Base-by-base conservation (phyloP, 2,888 invertebrate species). In the Thalpophila matura region DNA sequence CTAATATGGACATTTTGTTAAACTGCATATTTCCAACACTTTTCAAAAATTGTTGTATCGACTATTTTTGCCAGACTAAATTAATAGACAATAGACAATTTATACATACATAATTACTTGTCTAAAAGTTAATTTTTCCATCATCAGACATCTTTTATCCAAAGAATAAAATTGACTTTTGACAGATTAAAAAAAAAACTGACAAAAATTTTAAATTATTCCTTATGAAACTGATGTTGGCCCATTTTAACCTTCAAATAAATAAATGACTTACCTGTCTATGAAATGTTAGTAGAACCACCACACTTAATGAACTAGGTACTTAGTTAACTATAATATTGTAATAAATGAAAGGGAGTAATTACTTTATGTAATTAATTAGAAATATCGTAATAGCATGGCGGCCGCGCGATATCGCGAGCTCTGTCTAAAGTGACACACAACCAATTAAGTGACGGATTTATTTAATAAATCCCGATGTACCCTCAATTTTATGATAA, bases 361-460 rank as follows among this genome's bases (percentile, higher is more conserved):
- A 47, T 65, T 65, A 54, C 24, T 42, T 10, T 51, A 59, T 26
- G 4, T 29, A 24, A 35, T 24, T 31, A 31, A n/a, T 45, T 6
- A 9, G 31, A 7, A 29, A 20, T 35, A 18, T 46, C 14, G 5
- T 9, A 1, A 7, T 0, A 1, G 35, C 16, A 43, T 42, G 77
- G 76, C 79, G 14, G 79, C 77, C 45, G 64, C 60, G 49, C 55
- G 9, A 55, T 1, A 35, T 24, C 24, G 62, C 72, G 2, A 51
- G 77, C 79, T 49, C 46, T 71, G 77, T 76, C 79, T 62, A 14
- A 22, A 43, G 10, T 16, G 18, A 6, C 10, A 27, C 9, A 1
- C 5, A 9, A 3, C 12, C n/a, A 4, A 20, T 26, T 20, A 1
- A 35, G 1, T 16, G 20, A 14, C 18, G 1, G 0, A 38, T 10